Base-by-base conservation (phyloP, 2,113 vertebrate genomes). In the Oophaga pumilio region DNA sequence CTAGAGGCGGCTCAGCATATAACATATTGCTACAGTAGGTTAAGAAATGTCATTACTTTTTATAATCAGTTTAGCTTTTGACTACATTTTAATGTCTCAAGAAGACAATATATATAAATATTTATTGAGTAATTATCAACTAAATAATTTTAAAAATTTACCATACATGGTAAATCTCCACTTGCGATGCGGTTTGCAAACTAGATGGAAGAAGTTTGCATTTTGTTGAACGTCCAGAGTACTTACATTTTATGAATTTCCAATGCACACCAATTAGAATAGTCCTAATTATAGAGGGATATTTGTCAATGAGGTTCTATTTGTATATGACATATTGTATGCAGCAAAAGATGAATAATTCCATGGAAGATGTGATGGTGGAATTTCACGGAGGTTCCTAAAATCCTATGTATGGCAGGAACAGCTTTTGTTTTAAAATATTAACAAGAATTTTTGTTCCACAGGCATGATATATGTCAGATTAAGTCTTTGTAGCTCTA, bases 351-450 rank as follows among this genome's bases (percentile, higher is more conserved):
- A 17, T 74, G 33, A 18, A 17, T 14, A 49, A 15, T 14, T 49
- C 18, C 33, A 49, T 43, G 17, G 71, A 17, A 76, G 73, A 76
- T 50, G 43, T 76, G 15, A 50, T 20, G 13, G 43, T 53, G 50
- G 76, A 77, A 24, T 64, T 81, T 62, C 33, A 43, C 8, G 10
- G 57, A 43, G 14, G 17, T 11, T 81, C 26, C 28, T 9, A 43
- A 82, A 50, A 49, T 82, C 33, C 79, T 43, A 50, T 82, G 50
- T 66, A 82, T 66, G 79, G 79, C 28, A 49, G 33, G 66, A 22
- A 57, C 1, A 26, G 59, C 6, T 64, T 82, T 52, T 24, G 43
- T 17, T 82, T 82, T 62, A 18, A 62, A 62, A 82, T 64, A 6
- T 22, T n/a, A 66, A 50, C 60, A 1, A 82, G 12, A 64, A 22